These are phyloP conservation scores for Dendrocincla fuliginosa DNA, from an alignment of 2,797 vertebrate species.

Conservation along the genomic window DNA sequence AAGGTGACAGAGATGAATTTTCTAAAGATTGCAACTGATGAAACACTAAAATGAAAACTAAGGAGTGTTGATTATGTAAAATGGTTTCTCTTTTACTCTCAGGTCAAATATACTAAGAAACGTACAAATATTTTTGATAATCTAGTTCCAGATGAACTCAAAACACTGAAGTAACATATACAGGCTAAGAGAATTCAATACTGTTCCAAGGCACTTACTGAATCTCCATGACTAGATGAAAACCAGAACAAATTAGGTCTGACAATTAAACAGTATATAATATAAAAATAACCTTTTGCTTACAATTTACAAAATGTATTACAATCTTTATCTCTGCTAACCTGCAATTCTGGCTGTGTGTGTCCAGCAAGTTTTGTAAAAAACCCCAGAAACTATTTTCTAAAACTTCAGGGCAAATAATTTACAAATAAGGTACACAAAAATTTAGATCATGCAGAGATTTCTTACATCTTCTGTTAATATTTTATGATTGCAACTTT, in stretches of 20 bases:
- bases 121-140: constrained; percentile 79
- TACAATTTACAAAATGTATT: constrained; percentile 98
- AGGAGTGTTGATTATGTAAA: constrained; percentile 39
- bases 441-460: constrained; percentile 90
- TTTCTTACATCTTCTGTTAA: constrained; percentile 99
- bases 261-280: constrained; percentile 82
- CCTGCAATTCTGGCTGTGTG: constrained; percentile 79
- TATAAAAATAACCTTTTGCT: constrained; percentile 99
- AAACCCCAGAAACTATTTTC: constrained; percentile 86
- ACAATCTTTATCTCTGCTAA: constrained; percentile 91
- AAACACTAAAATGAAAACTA: constrained; percentile 69
- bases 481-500: constrained; percentile 89
- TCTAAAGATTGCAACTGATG: constrained; percentile 21
- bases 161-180: constrained; percentile 78
- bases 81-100: constrained; percentile 81
- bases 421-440: constrained; percentile 91
- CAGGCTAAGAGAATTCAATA: constrained; percentile 80
- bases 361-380: constrained; percentile 80
- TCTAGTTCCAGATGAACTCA: constrained; percentile 80
- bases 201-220: constrained; percentile 92
- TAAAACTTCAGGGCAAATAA: constrained; percentile 93
- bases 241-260: constrained; percentile 77
- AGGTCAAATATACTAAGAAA: constrained; percentile 87
- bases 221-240: constrained; percentile 84
- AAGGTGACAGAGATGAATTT: constrained; percentile 24